A percentile compares a stretch with the other conserved stretches of the same genome.
phyloP scores from a whole-genome alignment of 2,113 vertebrate genomes.

The Ursus arctos region DNA sequence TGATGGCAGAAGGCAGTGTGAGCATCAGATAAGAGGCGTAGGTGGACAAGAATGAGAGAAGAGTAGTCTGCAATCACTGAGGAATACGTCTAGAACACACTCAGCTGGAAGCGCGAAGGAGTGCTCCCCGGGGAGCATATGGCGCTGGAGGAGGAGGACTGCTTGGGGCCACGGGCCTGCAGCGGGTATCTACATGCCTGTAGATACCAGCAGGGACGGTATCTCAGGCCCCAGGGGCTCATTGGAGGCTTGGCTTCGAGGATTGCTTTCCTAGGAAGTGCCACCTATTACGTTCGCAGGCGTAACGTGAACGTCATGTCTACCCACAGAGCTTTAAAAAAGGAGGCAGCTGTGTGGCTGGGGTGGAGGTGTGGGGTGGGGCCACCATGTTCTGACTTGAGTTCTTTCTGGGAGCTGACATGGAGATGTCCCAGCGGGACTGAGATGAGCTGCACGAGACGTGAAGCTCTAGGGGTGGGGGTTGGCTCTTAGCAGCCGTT shows the following conservation, averaged over 20 bases:
- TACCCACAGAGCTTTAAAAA: not conserved
- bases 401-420: not conserved
- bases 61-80: not conserved
- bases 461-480: fast-evolving
- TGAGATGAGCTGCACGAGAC: not conserved
- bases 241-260: not conserved
- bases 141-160: fast-evolving
- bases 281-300: not conserved
- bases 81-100: not conserved
- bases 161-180: fast-evolving
- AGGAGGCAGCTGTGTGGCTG: not conserved
- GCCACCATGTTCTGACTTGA: fast-evolving
- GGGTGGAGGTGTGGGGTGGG: fast-evolving
- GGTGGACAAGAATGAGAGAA: fast-evolving
- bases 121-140: fast-evolving
- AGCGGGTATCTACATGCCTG: fast-evolving
- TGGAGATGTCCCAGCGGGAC: fast-evolving
- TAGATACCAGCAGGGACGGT: no score
- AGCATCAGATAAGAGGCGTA: fast-evolving
- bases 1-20: conserved; percentile 71
- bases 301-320: fast-evolving
- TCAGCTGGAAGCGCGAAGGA: not conserved
- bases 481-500: no score
- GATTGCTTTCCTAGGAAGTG: not conserved
- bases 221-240: not conserved